A percentile compares a stretch with the other conserved stretches of the same genome.
These are phyloP conservation scores for Notodonta dromedarius DNA, from an alignment of 2,888 invertebrate species.

Conservation along the genomic window DNA sequence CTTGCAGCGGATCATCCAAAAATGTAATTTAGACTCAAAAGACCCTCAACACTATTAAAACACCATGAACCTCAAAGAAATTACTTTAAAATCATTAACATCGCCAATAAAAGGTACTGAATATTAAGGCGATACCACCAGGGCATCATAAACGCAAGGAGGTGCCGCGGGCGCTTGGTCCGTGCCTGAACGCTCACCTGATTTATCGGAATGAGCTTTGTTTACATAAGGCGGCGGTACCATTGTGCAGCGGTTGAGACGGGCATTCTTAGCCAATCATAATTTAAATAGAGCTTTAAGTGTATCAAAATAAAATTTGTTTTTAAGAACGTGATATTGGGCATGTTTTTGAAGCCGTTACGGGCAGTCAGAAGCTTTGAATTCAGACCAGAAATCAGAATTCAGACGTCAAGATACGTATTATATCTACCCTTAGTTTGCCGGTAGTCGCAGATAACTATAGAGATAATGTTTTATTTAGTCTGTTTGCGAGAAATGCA, in stretches of 20 bases:
- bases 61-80: conserved; percentile 14
- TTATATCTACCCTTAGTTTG: too few relatives aligned
- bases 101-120: conserved; percentile 11
- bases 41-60: conserved; percentile 15
- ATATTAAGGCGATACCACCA: conserved; percentile 18
- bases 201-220: conserved; percentile 57
- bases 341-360: too few relatives aligned
- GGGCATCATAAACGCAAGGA: conserved; percentile 27
- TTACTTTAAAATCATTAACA: conserved; percentile 9
- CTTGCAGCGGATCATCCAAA: too few relatives aligned
- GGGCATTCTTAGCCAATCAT: not conserved
- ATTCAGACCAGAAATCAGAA: too few relatives aligned
- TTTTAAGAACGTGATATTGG: too few relatives aligned
- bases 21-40: not conserved
- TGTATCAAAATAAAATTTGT: not conserved
- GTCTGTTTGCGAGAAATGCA: too few relatives aligned
- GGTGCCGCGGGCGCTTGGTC: conserved; percentile 15
- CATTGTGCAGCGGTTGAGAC: not conserved
- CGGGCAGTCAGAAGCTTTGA: too few relatives aligned
- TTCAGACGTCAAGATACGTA: too few relatives aligned
- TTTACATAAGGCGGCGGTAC: conserved; percentile 48
- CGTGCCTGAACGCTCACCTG: conserved; percentile 22
- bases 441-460: too few relatives aligned
- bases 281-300: not conserved
- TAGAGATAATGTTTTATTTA: too few relatives aligned